phyloP scores from a whole-genome alignment of 2,888 invertebrate genomes.

The Apamea crenata region DNA sequence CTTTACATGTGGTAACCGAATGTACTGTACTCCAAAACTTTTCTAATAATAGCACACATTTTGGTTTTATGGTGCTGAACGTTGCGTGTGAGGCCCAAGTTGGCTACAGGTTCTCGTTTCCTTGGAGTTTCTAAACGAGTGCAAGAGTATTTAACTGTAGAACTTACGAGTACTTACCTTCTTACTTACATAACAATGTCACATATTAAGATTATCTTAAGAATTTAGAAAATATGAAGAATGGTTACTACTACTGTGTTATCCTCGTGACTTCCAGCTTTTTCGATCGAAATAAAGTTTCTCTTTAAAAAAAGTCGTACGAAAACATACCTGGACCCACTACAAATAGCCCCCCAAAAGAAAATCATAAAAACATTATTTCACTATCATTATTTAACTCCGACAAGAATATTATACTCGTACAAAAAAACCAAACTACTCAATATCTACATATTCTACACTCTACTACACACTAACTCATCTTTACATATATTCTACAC shows the following conservation, averaged over 20 bases:
- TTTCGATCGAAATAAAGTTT: neutral
- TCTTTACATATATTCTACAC: too few relatives aligned
- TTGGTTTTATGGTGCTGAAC: neutral
- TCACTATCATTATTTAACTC: too few relatives aligned
- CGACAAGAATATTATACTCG: too few relatives aligned
- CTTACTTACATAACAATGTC: neutral
- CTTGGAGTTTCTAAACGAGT: neutral
- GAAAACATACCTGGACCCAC: too few relatives aligned
- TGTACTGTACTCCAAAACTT: neutral
- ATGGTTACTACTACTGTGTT: neutral
- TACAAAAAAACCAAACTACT: too few relatives aligned
- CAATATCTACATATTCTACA: too few relatives aligned
- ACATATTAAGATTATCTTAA: neutral
- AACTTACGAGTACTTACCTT: neutral
- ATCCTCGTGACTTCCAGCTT: neutral
- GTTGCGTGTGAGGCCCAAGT: neutral
- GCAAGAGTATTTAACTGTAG: neutral
- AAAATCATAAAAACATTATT: too few relatives aligned
- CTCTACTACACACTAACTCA: too few relatives aligned
- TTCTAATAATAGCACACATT: neutral
- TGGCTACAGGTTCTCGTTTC: neutral
- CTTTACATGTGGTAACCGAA: neutral
- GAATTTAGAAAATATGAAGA: neutral
- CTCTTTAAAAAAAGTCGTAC: neutral
- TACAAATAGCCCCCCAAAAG: too few relatives aligned